A percentile compares a stretch with the other conserved stretches of the same genome.
phyloP scores from a whole-genome alignment of 2,113 vertebrate genomes.

The Corydoras sp. region DNA sequence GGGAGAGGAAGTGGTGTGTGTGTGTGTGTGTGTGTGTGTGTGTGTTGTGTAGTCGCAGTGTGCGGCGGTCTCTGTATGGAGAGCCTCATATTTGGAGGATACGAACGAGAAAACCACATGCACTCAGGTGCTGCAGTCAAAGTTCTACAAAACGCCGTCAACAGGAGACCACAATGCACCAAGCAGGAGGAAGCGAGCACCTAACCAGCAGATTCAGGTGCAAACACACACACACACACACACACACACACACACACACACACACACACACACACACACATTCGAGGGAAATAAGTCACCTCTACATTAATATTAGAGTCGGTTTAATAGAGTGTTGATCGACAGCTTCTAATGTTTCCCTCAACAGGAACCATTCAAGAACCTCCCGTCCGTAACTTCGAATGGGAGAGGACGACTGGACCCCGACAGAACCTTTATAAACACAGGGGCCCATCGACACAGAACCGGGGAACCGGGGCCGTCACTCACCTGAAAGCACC shows the following conservation, averaged over 20 bases:
- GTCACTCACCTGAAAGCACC: constrained; percentile 84
- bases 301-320: neutral
- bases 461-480: neutral
- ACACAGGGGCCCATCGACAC: too few relatives aligned
- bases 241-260: constrained; percentile 13
- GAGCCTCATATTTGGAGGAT: constrained; percentile 5
- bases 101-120: constrained; percentile 20
- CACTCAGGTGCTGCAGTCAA: constrained; percentile 24
- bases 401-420: too few relatives aligned
- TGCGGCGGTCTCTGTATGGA: constrained; percentile 2
- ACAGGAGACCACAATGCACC: constrained; percentile 11
- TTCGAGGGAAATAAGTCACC: neutral
- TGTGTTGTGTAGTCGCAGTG: constrained; percentile 4
- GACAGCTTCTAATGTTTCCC: too few relatives aligned
- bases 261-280: constrained; percentile 14
- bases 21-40: constrained; percentile 19
- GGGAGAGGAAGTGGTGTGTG: constrained; percentile 24
- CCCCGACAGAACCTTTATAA: too few relatives aligned
- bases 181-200: constrained; percentile 17
- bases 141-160: constrained; percentile 20
- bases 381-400: too few relatives aligned
- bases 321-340: too few relatives aligned
- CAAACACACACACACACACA: constrained; percentile 8
- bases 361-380: too few relatives aligned
- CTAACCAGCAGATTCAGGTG: constrained; percentile 28